These are phyloP conservation scores for Dryobotodes eremita DNA, from an alignment of 2,888 invertebrate species.

Conservation along the genomic window DNA sequence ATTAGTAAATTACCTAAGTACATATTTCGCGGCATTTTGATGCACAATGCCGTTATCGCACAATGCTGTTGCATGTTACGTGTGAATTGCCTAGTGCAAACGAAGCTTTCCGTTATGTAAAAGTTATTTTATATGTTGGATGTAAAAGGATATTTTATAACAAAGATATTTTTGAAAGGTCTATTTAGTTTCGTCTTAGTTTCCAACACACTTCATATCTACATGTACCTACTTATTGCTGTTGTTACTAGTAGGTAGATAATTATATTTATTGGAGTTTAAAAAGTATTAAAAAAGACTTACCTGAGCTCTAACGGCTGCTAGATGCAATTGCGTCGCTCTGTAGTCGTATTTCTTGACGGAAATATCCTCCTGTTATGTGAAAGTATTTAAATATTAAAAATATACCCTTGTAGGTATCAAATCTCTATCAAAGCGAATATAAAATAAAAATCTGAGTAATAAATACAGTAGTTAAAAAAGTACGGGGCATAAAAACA, in stretches of 20 bases:
- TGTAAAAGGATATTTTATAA: not conserved
- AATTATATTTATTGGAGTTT: not conserved
- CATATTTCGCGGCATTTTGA: not conserved
- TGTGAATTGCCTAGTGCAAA: too few species aligned
- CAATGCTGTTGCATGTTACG: not conserved
- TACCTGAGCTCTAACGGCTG: constrained; percentile 98
- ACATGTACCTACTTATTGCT: not conserved
- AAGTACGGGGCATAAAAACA: not conserved
- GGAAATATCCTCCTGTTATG: constrained; percentile 96
- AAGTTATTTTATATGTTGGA: not conserved
- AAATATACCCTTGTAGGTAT: not conserved
- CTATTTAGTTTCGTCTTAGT: not conserved
- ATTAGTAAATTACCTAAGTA: not conserved
- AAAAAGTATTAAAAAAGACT: constrained; percentile 71
- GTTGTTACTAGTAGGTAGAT: not conserved
- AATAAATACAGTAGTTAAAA: not conserved
- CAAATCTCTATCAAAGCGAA: not conserved
- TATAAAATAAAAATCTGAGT: not conserved
- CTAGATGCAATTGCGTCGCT: constrained; percentile 97
- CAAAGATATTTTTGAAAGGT: not conserved
- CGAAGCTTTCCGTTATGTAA: not conserved
- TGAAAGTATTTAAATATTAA: constrained; percentile 29
- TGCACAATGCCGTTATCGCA: too few species aligned
- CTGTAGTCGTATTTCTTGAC: constrained; percentile 98
- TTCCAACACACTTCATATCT: constrained; percentile 13